Evolutionary conservation across 2,888 invertebrate species (phyloP).

Genomic region (Taenaris catops): DNA sequence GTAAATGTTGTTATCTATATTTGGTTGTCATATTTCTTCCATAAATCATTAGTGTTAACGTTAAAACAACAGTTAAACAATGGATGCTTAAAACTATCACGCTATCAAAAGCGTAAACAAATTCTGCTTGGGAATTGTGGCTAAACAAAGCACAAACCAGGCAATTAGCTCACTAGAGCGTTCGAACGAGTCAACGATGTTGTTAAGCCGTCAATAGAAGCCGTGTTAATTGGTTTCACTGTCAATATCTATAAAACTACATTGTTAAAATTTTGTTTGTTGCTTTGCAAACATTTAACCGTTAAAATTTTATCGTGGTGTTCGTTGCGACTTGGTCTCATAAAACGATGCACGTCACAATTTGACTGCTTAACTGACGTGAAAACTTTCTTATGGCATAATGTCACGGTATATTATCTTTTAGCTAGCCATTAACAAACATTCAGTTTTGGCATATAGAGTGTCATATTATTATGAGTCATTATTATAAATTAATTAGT

Average conservation of each 20-base stretch:
- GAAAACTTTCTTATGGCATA: no score
- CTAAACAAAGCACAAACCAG: constrained; percentile 19
- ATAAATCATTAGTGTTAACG: no score
- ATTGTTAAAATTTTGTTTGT: background rate
- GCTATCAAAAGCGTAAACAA: constrained; percentile 3
- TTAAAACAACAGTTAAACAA: no score
- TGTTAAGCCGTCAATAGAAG: constrained; percentile 16
- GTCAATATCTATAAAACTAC: constrained; percentile 11
- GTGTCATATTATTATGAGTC: no score
- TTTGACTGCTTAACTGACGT: background rate
- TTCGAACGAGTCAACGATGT: constrained; percentile 11
- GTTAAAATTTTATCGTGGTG: background rate
- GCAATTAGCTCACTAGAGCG: constrained; percentile 18
- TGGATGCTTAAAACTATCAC: no score
- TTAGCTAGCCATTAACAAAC: no score
- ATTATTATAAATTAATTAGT: no score
- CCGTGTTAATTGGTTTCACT: constrained; percentile 11
- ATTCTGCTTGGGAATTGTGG: constrained; percentile 6
- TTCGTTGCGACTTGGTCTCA: no score
- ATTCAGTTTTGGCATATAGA: no score
- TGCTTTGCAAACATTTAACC: background rate
- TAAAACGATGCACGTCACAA: background rate
- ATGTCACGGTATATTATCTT: no score
- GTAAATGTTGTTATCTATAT: no score
- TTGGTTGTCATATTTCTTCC: no score